Conservation (phyloP, 2,888 invertebrate genomes). For the Chydorus sphaericus region DNA sequence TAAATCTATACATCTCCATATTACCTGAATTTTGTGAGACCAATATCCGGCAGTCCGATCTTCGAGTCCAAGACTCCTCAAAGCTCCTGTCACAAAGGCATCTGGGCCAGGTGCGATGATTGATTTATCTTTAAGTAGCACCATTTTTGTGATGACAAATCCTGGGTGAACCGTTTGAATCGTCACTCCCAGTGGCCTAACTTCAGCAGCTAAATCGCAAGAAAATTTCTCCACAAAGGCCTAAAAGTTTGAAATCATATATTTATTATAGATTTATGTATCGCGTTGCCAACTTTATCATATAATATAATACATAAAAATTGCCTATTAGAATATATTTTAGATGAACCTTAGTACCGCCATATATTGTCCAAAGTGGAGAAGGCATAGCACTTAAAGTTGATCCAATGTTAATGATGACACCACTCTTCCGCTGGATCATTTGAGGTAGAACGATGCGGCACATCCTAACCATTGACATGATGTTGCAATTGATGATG, state of each 20-base stretch:
- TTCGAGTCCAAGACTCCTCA: slow-evolving; percentile 30
- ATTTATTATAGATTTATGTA: too few species aligned
- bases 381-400: slow-evolving; percentile 61
- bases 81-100: slow-evolving; percentile 24
- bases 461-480: slow-evolving; percentile 69
- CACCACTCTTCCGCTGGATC: slow-evolving; percentile 62
- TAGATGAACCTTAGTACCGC: slow-evolving; percentile 67
- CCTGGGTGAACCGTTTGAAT: slow-evolving; percentile 73
- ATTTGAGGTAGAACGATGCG: slow-evolving; percentile 68
- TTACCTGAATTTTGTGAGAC: slow-evolving; percentile 24
- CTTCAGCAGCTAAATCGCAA: slow-evolving; percentile 58
- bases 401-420: slow-evolving; percentile 80
- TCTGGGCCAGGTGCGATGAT: slow-evolving; percentile 22
- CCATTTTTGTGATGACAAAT: slow-evolving; percentile 84
- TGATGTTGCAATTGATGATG: slow-evolving; percentile 61
- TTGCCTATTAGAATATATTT: neutral
- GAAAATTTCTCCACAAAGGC: slow-evolving; percentile 69
- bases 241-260: slow-evolving; percentile 22
- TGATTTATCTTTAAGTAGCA: slow-evolving; percentile 38
- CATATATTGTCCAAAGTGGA: slow-evolving; percentile 69
- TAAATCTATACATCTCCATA: too few species aligned
- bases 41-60: slow-evolving; percentile 31
- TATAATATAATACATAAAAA: too few species aligned
- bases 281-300: too few species aligned
- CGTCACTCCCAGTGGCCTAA: slow-evolving; percentile 47